Percentiles rank a stretch among this genome's conserved stretches.
These are phyloP conservation scores for Ormyrus pomaceus DNA, from an alignment of 2,888 invertebrate species.

Conservation along the genomic window DNA sequence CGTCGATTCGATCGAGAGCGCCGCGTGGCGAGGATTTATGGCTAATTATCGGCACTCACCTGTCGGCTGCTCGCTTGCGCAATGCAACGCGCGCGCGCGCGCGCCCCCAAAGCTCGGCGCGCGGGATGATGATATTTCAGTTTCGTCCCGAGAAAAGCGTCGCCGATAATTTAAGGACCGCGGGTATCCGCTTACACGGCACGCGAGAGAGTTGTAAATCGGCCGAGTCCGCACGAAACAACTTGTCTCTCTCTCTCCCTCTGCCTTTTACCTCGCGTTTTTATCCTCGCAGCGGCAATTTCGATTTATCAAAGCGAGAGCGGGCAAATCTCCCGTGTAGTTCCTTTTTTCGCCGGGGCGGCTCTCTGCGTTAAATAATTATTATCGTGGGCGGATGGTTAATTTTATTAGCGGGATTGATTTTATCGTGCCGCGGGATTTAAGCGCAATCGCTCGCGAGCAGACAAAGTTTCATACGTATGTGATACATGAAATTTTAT, in stretches of 20 bases:
- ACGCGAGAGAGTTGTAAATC: conserved; percentile 61
- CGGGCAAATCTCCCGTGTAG: conserved; percentile 5
- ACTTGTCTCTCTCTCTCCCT: conserved; percentile 37
- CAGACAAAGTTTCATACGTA: not conserved
- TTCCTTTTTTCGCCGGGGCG: not conserved
- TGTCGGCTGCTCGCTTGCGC: not conserved
- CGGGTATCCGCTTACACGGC: conserved; percentile 62
- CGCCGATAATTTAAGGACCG: conserved; percentile 48
- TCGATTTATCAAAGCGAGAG: conserved; percentile 45
- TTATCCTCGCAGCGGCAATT: conserved; percentile 18
- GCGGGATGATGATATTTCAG: not conserved
- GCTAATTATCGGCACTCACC: conserved; percentile 12
- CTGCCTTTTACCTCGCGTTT: not conserved
- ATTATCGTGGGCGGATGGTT: conserved; percentile 26
- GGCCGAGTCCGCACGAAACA: conserved; percentile 33
- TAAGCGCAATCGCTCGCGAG: conserved; percentile 19
- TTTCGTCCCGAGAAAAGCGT: not conserved
- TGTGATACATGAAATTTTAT: conserved; percentile 29
- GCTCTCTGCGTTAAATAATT: not conserved
- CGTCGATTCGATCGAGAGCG: conserved; percentile 15
- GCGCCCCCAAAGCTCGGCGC: too few relatives aligned
- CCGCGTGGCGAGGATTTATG: conserved; percentile 18
- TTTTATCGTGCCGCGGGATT: conserved; percentile 23
- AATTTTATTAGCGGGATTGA: conserved; percentile 30
- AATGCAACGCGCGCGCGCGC: not conserved